A percentile compares a stretch with the other conserved stretches of the same genome.
Conservation (phyloP, 2,113 vertebrate genomes). For the Austrofundulus limnaeus region DNA sequence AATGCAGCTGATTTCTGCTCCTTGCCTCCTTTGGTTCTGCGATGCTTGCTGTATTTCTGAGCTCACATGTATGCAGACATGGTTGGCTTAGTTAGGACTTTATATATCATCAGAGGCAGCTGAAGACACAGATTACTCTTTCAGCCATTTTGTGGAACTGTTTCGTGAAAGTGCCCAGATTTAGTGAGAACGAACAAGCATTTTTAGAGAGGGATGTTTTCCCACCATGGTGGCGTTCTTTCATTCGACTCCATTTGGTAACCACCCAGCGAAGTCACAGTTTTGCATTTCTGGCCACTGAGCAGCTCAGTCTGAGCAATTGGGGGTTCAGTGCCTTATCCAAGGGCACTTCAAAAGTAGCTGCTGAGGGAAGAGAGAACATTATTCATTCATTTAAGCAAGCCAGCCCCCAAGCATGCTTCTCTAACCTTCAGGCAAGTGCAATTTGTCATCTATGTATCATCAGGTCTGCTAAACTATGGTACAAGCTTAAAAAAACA, state of each 20-base stretch:
- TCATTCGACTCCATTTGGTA: conserved; percentile 59
- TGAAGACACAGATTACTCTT: no score
- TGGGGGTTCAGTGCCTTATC: conserved; percentile 60
- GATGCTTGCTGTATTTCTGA: no score
- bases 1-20: no score
- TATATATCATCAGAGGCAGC: no score
- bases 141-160: no score
- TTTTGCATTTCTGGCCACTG: conserved; percentile 68
- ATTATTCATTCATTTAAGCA: conserved; percentile 63
- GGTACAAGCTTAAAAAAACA: conserved; percentile 27
- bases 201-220: conserved; percentile 44
- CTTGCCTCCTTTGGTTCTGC: no score
- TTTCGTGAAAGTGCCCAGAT: neutral
- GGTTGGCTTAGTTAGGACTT: no score
- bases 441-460: conserved; percentile 43
- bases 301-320: conserved; percentile 61
- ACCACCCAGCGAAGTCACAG: conserved; percentile 40
- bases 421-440: conserved; percentile 56
- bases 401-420: conserved; percentile 37
- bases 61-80: no score
- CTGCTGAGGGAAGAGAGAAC: conserved; percentile 53
- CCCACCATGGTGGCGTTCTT: conserved; percentile 42
- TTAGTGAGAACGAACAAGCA: conserved; percentile 42
- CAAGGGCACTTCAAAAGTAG: conserved; percentile 66
- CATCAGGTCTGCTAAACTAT: conserved; percentile 21